A percentile compares a stretch with the other conserved stretches of the same genome.
Conservation (phyloP, 1,140 invertebrate species). For the Hylaeus anthracinus region DNA sequence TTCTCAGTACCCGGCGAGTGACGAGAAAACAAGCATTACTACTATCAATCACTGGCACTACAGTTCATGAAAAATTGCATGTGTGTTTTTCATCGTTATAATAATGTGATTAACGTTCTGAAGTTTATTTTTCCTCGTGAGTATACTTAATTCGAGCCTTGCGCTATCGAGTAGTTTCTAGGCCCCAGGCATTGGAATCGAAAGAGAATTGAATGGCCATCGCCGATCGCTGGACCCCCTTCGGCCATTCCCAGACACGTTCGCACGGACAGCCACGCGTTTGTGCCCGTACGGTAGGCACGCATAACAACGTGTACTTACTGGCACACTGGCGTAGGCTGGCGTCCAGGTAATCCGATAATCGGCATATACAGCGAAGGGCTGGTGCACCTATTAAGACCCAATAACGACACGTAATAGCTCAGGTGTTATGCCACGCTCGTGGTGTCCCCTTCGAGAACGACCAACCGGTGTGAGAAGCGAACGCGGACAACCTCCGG, state of each 20-base stretch:
- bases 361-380: slow-evolving; percentile 73
- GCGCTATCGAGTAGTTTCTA: too few species aligned
- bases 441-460: not conserved
- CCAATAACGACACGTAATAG: slow-evolving; percentile 77
- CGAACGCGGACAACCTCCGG: not conserved
- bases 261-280: slow-evolving; percentile 13
- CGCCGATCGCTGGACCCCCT: not conserved
- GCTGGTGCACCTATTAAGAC: slow-evolving; percentile 74
- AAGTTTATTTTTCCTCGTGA: too few species aligned
- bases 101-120: too few species aligned
- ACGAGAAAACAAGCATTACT: too few species aligned
- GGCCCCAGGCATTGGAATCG: not conserved
- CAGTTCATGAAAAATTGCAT: too few species aligned
- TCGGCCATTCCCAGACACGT: slow-evolving; percentile 40
- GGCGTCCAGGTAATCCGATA: slow-evolving; percentile 72
- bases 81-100: too few species aligned
- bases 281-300: slow-evolving; percentile 24
- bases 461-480: slow-evolving; percentile 39
- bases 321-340: slow-evolving; percentile 53
- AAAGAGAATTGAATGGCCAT: slow-evolving; percentile 16
- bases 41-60: too few species aligned
- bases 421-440: slow-evolving; percentile 52
- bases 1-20: too few species aligned
- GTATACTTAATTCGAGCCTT: too few species aligned
- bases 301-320: slow-evolving; percentile 62